These are phyloP conservation scores for Myathropa florea DNA, from an alignment of 2,888 invertebrate species.

Conservation along the genomic window DNA sequence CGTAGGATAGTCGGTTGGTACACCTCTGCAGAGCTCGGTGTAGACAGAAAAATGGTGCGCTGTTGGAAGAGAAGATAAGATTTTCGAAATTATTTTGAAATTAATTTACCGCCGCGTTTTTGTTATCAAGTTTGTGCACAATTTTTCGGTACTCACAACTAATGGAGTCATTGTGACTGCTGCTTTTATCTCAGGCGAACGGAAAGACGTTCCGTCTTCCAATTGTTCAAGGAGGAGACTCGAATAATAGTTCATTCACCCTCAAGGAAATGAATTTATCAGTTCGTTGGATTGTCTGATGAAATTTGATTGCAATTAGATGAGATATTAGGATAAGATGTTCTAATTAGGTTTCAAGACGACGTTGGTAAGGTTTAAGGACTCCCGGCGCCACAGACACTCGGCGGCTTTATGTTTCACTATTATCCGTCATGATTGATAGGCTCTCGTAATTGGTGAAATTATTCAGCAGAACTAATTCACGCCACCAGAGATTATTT, in stretches of 20 bases:
- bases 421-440: neutral
- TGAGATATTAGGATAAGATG: neutral
- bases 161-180: constrained; percentile 23
- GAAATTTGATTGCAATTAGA: constrained; percentile 37
- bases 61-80: constrained; percentile 1
- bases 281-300: constrained; percentile 14
- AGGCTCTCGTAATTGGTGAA: neutral
- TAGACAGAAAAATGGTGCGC: neutral
- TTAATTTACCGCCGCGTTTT: constrained; percentile 52
- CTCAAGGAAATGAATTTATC: neutral
- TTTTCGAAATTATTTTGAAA: constrained; percentile 58
- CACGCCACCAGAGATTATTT: neutral
- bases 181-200: constrained; percentile 11
- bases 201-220: neutral
- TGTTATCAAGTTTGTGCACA: constrained; percentile 38
- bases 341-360: neutral
- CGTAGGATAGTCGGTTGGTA: neutral
- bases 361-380: neutral
- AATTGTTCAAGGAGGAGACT: neutral
- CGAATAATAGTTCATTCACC: constrained; percentile 7
- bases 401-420: neutral
- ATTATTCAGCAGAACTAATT: neutral
- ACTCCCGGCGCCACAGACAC: neutral
- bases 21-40: neutral
- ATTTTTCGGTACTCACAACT: constrained; percentile 30